These are phyloP conservation scores for Orestias chungarensis DNA, from an alignment of 2,797 vertebrate genomes.

Conservation along the genomic window DNA sequence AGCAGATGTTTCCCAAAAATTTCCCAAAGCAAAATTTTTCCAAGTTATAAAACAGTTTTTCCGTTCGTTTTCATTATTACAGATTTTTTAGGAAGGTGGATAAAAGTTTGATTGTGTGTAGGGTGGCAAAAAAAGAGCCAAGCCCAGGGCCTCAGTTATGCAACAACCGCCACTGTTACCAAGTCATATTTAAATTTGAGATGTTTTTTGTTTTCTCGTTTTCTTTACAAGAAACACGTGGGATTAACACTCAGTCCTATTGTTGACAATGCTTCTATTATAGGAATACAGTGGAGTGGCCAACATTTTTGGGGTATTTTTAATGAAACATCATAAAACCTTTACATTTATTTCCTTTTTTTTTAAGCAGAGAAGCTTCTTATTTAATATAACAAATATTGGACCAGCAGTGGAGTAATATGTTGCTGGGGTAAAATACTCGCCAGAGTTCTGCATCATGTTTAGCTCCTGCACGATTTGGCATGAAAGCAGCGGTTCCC, in stretches of 20 bases:
- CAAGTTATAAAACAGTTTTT: too few species aligned
- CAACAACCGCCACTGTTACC: background rate
- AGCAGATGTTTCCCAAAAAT: too few species aligned
- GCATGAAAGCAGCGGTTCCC: constrained; percentile 57
- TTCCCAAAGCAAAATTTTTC: too few species aligned
- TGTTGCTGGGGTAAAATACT: constrained; percentile 43
- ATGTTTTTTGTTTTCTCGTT: background rate
- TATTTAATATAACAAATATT: constrained; percentile 38
- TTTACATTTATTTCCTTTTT: constrained; percentile 11
- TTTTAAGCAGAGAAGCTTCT: constrained; percentile 17
- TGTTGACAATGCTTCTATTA: background rate
- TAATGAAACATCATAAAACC: background rate
- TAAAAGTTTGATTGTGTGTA: background rate
- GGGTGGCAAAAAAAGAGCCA: too few species aligned
- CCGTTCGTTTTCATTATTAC: too few species aligned
- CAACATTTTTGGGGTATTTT: too few species aligned
- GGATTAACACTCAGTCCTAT: background rate
- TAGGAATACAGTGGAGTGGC: too few species aligned
- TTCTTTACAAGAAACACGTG: background rate
- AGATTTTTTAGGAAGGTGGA: background rate
- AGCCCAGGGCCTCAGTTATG: too few species aligned
- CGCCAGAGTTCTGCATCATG: constrained; percentile 41
- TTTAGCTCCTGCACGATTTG: constrained; percentile 61
- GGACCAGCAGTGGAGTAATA: constrained; percentile 2
- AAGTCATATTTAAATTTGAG: background rate